Conservation (phyloP, 2,888 invertebrate genomes). For the Sepiola atlantica region DNA sequence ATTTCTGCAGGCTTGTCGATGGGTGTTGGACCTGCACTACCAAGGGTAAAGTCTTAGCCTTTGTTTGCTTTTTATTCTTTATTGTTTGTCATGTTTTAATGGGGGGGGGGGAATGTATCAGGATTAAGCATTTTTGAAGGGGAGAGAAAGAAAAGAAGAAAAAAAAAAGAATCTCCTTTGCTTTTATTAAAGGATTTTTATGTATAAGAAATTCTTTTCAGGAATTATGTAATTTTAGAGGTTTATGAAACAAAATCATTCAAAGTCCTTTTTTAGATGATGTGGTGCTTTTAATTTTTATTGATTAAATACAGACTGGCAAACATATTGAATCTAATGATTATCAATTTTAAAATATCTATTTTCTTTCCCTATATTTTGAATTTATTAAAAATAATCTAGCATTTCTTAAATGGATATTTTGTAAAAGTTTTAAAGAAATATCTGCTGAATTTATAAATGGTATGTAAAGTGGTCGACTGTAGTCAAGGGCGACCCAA, state of each 20-base stretch:
- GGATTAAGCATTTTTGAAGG: not conserved
- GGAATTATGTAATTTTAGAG: not conserved
- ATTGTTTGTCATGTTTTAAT: not conserved
- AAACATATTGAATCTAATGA: not conserved
- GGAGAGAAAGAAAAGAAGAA: not conserved
- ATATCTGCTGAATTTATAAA: too few relatives aligned
- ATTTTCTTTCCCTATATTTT: not conserved
- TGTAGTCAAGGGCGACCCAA: too few relatives aligned
- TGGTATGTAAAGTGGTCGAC: too few relatives aligned
- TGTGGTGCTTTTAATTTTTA: not conserved
- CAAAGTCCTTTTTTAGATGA: not conserved
- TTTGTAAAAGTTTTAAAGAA: too few relatives aligned
- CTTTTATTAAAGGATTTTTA: not conserved
- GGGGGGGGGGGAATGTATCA: not conserved
- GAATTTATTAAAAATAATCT: too few relatives aligned
- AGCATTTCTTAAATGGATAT: too few relatives aligned
- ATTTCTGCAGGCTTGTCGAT: conserved; percentile 10
- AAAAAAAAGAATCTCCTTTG: not conserved
- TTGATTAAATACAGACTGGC: not conserved
- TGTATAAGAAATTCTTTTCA: not conserved
- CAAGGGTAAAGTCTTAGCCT: not conserved
- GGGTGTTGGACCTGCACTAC: conserved; percentile 15
- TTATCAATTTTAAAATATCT: not conserved
- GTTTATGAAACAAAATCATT: not conserved
- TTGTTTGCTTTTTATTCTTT: not conserved